phyloP scores from a whole-genome alignment of 1,140 invertebrate species.

The Scylla paramamosain region DNA sequence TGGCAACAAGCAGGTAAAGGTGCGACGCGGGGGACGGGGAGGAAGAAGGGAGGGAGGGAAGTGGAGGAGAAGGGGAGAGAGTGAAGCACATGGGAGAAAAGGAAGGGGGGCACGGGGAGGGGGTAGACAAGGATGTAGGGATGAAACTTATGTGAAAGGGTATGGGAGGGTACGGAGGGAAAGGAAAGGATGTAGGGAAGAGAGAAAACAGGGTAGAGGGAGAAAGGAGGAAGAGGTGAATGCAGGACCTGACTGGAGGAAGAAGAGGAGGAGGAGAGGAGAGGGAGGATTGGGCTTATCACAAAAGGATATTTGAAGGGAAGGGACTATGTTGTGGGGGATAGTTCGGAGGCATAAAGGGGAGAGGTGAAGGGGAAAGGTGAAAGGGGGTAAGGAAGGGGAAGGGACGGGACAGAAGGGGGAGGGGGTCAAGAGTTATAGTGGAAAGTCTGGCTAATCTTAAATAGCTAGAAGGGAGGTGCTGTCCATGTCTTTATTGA shows the following conservation, averaged over 20 bases:
- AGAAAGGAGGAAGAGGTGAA: not conserved
- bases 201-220: not conserved
- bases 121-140: not conserved
- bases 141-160: not conserved
- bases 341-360: not conserved
- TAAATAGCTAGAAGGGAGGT: too few species aligned
- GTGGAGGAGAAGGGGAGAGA: not conserved
- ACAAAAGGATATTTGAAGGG: too few species aligned
- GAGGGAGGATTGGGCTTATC: not conserved
- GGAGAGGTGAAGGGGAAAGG: not conserved
- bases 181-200: not conserved
- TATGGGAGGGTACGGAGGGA: not conserved
- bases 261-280: not conserved
- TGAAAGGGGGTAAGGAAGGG: not conserved
- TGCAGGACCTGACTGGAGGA: not conserved
- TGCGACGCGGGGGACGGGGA: not conserved
- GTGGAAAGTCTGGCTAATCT: not conserved
- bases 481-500: too few species aligned
- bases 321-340: too few species aligned
- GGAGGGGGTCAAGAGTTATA: not conserved
- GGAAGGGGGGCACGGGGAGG: not conserved
- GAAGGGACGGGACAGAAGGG: not conserved
- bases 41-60: not conserved
- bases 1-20: conserved; percentile 14
- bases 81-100: not conserved